Percentiles rank a stretch among this genome's conserved stretches.
phyloP scores from a whole-genome alignment of 1,140 invertebrate species.

The Magallana gigas region DNA sequence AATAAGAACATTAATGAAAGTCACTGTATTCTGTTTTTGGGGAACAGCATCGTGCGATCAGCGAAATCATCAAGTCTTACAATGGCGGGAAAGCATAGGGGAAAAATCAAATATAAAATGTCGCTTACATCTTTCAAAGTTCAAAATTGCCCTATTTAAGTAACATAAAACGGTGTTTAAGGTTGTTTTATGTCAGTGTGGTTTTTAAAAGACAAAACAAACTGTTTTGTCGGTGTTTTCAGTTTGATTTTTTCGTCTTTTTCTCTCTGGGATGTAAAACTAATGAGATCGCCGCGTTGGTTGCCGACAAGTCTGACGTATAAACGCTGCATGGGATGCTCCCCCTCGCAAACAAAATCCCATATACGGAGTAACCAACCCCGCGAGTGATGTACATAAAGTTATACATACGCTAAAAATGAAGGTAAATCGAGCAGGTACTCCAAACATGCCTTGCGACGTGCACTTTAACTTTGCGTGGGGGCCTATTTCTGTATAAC shows the following conservation, averaged over 20 bases:
- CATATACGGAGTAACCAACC: not conserved
- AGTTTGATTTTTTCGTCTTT: not conserved
- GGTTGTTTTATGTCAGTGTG: too few relatives aligned
- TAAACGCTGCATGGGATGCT: slow-evolving; percentile 12
- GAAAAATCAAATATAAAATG: too few relatives aligned
- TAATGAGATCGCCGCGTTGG: slow-evolving; percentile 17
- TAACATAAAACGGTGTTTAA: too few relatives aligned
- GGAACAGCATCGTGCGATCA: not conserved
- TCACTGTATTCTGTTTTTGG: not conserved
- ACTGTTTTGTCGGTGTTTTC: too few relatives aligned
- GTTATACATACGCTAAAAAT: not conserved
- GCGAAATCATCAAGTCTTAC: not conserved
- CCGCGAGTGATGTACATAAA: not conserved
- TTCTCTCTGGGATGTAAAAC: not conserved
- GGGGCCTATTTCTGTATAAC: not conserved
- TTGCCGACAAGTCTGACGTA: not conserved
- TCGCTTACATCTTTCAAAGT: too few relatives aligned
- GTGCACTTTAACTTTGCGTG: slow-evolving; percentile 23
- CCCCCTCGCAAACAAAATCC: not conserved
- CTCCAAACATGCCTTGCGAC: not conserved
- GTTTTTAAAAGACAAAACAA: too few relatives aligned
- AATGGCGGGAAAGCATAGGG: too few relatives aligned
- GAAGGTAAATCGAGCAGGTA: slow-evolving; percentile 11
- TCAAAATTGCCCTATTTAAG: too few relatives aligned
- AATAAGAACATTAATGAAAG: slow-evolving; percentile 3